Conservation (phyloP, 2,797 vertebrate species). For the Mionectes olivaceus region DNA sequence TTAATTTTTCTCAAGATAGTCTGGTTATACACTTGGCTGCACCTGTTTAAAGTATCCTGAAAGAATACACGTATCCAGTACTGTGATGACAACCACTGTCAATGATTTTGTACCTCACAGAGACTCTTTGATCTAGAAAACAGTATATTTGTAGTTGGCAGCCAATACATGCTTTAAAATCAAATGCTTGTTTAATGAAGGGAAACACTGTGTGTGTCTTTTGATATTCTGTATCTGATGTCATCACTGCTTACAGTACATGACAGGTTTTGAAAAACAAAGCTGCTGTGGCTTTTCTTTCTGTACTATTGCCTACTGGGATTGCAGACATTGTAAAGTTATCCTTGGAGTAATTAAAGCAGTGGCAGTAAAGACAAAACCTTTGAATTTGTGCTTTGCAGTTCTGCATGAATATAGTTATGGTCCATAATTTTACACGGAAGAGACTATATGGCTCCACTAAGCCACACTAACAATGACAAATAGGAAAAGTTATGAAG, state of each 20-base stretch:
- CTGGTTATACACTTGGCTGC: neutral
- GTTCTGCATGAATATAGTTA: neutral
- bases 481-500: neutral
- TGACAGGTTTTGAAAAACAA: conserved; percentile 50
- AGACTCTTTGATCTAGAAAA: conserved; percentile 48
- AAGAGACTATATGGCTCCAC: neutral
- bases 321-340: neutral
- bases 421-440: neutral
- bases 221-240: conserved; percentile 43
- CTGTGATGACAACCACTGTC: neutral
- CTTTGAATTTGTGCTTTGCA: neutral
- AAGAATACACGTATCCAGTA: neutral
- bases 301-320: neutral
- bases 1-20: neutral
- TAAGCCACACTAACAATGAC: neutral
- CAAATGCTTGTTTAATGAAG: conserved; percentile 43
- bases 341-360: conserved; percentile 4
- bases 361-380: neutral
- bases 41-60: neutral
- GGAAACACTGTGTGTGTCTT: neutral
- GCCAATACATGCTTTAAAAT: conserved; percentile 39
- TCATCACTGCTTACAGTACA: conserved; percentile 24
- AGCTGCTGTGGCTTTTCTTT: conserved; percentile 2
- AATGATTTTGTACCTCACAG: conserved; percentile 3
- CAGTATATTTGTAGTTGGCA: conserved; percentile 33